Base-by-base conservation (phyloP, 2,797 vertebrate genomes). In the Pagetopsis macropterus region DNA sequence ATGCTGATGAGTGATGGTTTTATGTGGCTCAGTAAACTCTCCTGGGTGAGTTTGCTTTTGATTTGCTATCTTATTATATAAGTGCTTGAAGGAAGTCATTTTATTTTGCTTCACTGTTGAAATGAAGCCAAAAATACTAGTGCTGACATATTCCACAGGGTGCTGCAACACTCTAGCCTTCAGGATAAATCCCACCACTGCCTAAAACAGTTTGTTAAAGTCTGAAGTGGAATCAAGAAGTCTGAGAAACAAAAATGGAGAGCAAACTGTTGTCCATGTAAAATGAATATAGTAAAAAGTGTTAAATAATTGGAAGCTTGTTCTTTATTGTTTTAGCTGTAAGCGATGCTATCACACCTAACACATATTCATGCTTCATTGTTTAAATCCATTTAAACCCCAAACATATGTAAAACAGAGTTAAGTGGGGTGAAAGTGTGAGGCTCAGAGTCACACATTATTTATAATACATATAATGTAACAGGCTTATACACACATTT, bases 61-160 rank as follows among this genome's bases (percentile, higher is more conserved):
- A 70, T 67, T 70, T 76, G 56, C 69, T 72, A 44, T 85, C 52
- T 79, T 60, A 64, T 61, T 67, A 59, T 56, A 58, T 12, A 64
- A 55, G 16, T 21, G 43, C 65, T 43, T 17, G 41, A 62, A 21
- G 60, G 43, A 79, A 51, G 33, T 55, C 12, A 49, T 76, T 64
- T 76, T 7, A 21, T 64, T 64, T 64, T 31, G 17, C 12, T 15
- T 69, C 40, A 63, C 51, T 70, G 58, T 44, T 65, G 61, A 68
- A 70, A 69, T 54, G 8, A 58, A 73, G 65, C 44, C n/a, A 65
- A 61, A 61, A 79, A 75, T 43, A 41, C 17, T 15, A 15, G 17
- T 51, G 33, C 58, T 65, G 49, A 46, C 44, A 63, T 48, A 54
- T 40, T 66, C 23, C 17, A 45, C 33, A 15, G 41, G 46, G 52